Base-by-base conservation (phyloP, 2,113 vertebrate species). In the Indicator indicator region DNA sequence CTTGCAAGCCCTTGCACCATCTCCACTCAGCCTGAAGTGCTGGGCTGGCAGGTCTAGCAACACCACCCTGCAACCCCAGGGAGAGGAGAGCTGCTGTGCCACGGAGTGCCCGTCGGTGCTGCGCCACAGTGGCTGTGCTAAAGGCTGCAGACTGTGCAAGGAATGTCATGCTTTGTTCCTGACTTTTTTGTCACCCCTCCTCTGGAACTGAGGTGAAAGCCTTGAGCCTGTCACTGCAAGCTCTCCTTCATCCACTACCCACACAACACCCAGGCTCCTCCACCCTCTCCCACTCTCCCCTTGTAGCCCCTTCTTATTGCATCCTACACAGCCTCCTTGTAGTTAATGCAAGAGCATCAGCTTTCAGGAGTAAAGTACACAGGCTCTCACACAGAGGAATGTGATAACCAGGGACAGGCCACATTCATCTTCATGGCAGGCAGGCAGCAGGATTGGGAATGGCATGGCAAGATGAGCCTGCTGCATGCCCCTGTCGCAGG, bases 361-460 rank as follows among this genome's bases (percentile, higher is more conserved):
- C 68, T n/a, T 42, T 33, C 40, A 70, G 69, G 72, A 74, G 56
- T 46, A 55, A 89, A 42, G 60, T 17, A 9, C 16, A 17, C 11
- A 46, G 64, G 60, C n/a, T 89, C 76, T 60, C 72, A 60, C 23
- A 48, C 26, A 5, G 0, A 33, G 68, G 55, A 83, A 26, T 38
- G 82, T 36, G 88, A 78, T 65, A 79, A 48, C 48, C 40, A 24
- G 63, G 89, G 89, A 94, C 86, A 95, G 58, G 67, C 13, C 75
- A 71, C 91, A 95, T 94, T 93, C 88, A 94, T 93, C 95, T 96
- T 96, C 91, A 52, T 95, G 24, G 23, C 64, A 90, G 52, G 28
- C 62, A 65, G 44, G 58, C 75, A 59, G 80, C 44, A 59, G 88
- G 67, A 94, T 92, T 94, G 83, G 80, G 94, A 95, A 93, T 87